Conservation (phyloP, 2,113 vertebrate genomes). For the Chloebia gouldiae region DNA sequence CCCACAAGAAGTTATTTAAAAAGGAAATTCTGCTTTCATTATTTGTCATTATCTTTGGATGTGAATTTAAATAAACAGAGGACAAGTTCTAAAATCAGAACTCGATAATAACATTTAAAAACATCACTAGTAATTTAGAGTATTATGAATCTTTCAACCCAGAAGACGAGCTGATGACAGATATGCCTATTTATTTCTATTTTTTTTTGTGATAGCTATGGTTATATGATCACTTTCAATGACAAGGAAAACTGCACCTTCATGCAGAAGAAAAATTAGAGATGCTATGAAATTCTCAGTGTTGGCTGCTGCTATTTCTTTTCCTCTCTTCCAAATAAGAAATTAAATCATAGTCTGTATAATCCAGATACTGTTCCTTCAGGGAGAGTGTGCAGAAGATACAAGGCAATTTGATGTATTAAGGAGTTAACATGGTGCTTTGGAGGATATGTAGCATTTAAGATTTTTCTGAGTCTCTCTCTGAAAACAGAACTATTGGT, state of each 20-base stretch:
- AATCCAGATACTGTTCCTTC: not conserved
- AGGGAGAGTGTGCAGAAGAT: not conserved
- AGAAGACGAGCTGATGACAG: not conserved
- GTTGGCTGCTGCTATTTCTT: not conserved
- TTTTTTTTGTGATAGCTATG: not conserved
- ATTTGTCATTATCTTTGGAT: not conserved
- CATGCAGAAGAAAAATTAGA: not conserved
- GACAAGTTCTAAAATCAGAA: not conserved
- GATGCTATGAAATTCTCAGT: not conserved
- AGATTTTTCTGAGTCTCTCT: not conserved
- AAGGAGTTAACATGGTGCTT: not conserved
- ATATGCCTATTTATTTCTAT: not conserved
- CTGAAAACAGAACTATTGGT: not conserved
- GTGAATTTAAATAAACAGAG: not conserved
- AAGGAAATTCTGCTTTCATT: not conserved
- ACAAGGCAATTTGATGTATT: not conserved
- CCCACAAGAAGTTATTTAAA: not conserved
- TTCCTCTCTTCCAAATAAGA: not conserved
- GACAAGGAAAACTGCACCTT: not conserved
- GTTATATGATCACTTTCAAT: not conserved
- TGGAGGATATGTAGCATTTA: not conserved
- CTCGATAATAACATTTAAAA: not conserved
- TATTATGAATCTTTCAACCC: not conserved
- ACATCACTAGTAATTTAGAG: not conserved
- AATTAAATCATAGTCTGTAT: not conserved